Percentiles rank a stretch among this genome's conserved stretches.
Conservation (phyloP, 2,797 vertebrate species). For the Apogon hyalosoma region DNA sequence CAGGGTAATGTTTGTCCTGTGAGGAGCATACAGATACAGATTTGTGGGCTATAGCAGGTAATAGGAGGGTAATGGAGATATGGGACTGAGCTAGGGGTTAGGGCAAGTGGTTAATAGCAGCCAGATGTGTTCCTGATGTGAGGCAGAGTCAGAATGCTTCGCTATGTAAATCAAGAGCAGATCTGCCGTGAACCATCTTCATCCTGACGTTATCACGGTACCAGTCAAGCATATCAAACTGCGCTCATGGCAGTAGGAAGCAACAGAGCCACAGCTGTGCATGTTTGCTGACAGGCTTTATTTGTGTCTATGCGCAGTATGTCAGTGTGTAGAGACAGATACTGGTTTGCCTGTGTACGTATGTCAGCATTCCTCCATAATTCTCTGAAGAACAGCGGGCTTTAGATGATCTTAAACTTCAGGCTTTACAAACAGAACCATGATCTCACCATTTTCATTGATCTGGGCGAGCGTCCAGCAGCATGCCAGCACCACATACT, state of each 20-base stretch:
- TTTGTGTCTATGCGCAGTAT: constrained; percentile 28
- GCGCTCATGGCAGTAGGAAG: constrained; percentile 29
- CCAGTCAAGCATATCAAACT: constrained; percentile 36
- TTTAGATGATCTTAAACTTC: constrained; percentile 49
- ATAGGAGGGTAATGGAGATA: constrained; percentile 70
- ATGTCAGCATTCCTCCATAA: constrained; percentile 32
- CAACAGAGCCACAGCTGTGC: constrained; percentile 25
- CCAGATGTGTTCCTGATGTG: constrained; percentile 78
- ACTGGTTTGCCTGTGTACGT: constrained; percentile 18
- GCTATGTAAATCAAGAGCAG: constrained; percentile 69
- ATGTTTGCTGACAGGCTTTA: constrained; percentile 27
- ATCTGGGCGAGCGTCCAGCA: constrained; percentile 61
- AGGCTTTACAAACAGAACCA: constrained; percentile 61
- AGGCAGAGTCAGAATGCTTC: constrained; percentile 61
- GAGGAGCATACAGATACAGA: constrained; percentile 25
- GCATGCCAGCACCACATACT: constrained; percentile 61
- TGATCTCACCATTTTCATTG: constrained; percentile 68
- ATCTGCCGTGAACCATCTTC: constrained; percentile 55
- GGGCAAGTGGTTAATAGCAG: constrained; percentile 76
- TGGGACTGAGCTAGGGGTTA: constrained; percentile 58
- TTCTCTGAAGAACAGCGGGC: constrained; percentile 32
- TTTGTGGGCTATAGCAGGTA: constrained; percentile 62
- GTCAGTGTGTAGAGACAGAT: constrained; percentile 11
- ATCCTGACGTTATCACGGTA: constrained; percentile 34
- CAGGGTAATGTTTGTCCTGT: constrained; percentile 26